These are phyloP conservation scores for Priocnemis perturbator DNA, from an alignment of 2,888 invertebrate species.

Conservation along the genomic window DNA sequence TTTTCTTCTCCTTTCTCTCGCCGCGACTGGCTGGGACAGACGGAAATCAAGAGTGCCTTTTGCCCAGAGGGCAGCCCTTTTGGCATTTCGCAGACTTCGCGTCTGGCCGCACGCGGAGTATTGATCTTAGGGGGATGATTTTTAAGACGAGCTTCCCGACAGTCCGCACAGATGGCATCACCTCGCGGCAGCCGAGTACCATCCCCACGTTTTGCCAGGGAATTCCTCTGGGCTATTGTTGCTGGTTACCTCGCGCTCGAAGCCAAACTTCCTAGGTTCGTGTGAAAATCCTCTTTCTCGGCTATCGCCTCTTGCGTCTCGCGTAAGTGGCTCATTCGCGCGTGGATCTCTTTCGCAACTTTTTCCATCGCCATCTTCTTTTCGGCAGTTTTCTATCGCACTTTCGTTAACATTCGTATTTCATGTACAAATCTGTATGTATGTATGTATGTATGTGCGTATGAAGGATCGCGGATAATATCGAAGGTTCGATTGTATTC, in stretches of 20 bases:
- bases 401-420: no score
- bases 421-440: no score
- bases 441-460: no score
- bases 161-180: slow-evolving; percentile 66
- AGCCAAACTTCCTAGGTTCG: slow-evolving; percentile 17
- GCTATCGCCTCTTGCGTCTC: background rate
- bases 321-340: no score
- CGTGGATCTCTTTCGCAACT: no score
- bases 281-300: slow-evolving; percentile 30
- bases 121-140: slow-evolving; percentile 68
- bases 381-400: no score
- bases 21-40: background rate
- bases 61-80: slow-evolving; percentile 11
- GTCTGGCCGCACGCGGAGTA: slow-evolving; percentile 62
- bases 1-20: background rate
- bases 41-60: slow-evolving; percentile 1
- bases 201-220: no score
- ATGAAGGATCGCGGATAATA: no score
- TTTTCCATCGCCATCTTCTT: no score
- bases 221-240: slow-evolving; percentile 30
- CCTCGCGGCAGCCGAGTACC: slow-evolving; percentile 40
- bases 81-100: slow-evolving; percentile 50
- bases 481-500: no score
- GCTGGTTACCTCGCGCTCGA: background rate
- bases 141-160: slow-evolving; percentile 67